Evolutionary conservation across 92 coral and sea anemone species (phyloP).

Genomic region (Siderastrea radians): DNA sequence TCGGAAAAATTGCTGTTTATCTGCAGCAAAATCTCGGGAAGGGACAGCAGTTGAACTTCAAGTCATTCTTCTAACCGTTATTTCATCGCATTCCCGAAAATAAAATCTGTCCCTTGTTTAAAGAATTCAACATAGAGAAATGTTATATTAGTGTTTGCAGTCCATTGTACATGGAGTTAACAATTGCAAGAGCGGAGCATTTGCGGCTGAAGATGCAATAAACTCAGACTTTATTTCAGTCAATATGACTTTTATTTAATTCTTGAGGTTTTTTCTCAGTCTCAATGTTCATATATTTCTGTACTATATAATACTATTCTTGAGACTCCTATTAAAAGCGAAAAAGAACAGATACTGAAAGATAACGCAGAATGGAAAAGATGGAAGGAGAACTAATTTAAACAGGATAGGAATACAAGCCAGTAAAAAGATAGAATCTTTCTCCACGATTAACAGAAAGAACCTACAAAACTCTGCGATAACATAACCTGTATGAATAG

Average conservation of each 20-base stretch:
- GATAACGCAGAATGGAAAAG: neutral
- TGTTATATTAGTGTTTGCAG: neutral
- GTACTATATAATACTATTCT: conserved; percentile 24
- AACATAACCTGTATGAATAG: conserved; percentile 41
- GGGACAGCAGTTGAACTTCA: neutral
- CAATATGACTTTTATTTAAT: conserved; percentile 31
- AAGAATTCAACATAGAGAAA: neutral
- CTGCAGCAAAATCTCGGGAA: neutral
- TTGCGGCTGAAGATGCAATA: neutral
- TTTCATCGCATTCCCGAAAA: neutral
- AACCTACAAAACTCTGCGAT: conserved; percentile 12
- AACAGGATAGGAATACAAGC: conserved; percentile 24
- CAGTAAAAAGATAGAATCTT: conserved; percentile 17
- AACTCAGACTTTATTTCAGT: neutral
- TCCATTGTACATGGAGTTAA: neutral
- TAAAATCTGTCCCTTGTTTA: neutral
- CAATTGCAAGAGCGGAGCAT: neutral
- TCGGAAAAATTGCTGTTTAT: neutral
- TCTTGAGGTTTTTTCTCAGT: neutral
- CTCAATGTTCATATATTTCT: conserved; percentile 35
- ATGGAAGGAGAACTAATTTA: neutral
- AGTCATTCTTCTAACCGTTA: neutral
- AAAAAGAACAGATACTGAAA: neutral
- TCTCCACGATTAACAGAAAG: conserved; percentile 18
- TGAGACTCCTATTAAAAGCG: neutral